phyloP scores from a whole-genome alignment of 2,797 vertebrate genomes.

The Benthosema pterotum region DNA sequence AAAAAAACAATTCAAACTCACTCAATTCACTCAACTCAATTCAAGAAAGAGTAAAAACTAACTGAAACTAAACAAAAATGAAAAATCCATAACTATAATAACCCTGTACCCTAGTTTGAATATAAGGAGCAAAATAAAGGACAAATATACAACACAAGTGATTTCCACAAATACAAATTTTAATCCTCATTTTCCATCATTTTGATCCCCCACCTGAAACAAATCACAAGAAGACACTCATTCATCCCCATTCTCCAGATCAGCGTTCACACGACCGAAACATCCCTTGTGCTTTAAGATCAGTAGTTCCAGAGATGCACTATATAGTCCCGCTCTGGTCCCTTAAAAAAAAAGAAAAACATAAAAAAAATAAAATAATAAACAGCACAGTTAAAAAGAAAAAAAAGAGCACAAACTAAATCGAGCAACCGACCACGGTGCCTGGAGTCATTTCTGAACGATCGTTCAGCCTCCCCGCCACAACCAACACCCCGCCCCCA shows the following conservation, averaged over 20 bases:
- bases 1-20: no score
- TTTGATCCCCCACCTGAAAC: constrained; percentile 10
- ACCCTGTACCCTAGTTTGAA: not conserved
- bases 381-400: constrained; percentile 47
- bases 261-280: constrained; percentile 28
- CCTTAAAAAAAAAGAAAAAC: constrained; percentile 50
- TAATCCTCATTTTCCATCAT: constrained; percentile 43
- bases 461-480: constrained; percentile 35
- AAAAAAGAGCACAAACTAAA: constrained; percentile 29
- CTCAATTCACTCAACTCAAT: no score
- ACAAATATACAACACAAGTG: constrained; percentile 12
- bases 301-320: constrained; percentile 75
- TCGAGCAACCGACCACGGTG: not conserved
- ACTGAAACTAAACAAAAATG: no score
- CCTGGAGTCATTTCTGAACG: constrained; percentile 26
- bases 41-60: no score
- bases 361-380: constrained; percentile 38
- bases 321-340: constrained; percentile 54
- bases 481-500: no score
- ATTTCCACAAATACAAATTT: constrained; percentile 44
- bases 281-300: constrained; percentile 63
- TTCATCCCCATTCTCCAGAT: constrained; percentile 15
- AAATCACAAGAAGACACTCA: constrained; percentile 18
- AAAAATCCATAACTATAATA: no score
- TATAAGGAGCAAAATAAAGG: not conserved